Base-by-base conservation (phyloP, 1,140 invertebrate species). In the Ptiloglossa arizonensis region DNA sequence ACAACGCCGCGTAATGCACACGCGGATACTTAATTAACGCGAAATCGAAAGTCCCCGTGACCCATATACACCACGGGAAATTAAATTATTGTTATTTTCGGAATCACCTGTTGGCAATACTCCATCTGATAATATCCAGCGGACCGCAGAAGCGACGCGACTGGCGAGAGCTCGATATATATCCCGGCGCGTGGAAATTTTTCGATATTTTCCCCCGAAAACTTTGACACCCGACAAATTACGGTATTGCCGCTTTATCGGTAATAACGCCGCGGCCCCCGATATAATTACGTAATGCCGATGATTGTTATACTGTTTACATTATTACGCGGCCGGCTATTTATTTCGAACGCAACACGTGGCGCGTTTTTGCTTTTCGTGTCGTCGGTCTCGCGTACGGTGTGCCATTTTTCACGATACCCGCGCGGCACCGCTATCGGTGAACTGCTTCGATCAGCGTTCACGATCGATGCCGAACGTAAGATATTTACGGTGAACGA, bases 71-170 rank as follows among this genome's bases (percentile, higher is more conserved):
- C 71, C 70, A n/a, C n/a, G 57, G 27, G 56, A 85, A 85, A 85
- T 85, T 80, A 85, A 85, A 85, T 85, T 81, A 85, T 85, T 84
- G 72, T 78, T 84, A 85, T 85, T 85, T 84, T 84, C 73, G 82
- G 79, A 85, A 85, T 85, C 83, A 85, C 82, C 83, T 85, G 83
- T 85, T 85, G 79, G 82, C 82, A 84, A 84, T 85, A 81, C 73
- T 83, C 83, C 74, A 85, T 85, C 79, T 81, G 82, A 85, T 84
- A 84, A 84, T 84, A 84, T 69, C 82, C 80, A 74, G 63, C 79
- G 73, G 81, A 66, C 82, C 73, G 48, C 73, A 81, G 82, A 83
- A 76, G 70, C 81, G 82, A 78, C 48, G 32, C 78, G 81, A 48
- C 48, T 57, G 48, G n/a, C 57, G 32, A 35, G 35, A 41, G 32